These are phyloP conservation scores for Diabrotica balteata DNA, from an alignment of 2,888 invertebrate species.

Conservation along the genomic window DNA sequence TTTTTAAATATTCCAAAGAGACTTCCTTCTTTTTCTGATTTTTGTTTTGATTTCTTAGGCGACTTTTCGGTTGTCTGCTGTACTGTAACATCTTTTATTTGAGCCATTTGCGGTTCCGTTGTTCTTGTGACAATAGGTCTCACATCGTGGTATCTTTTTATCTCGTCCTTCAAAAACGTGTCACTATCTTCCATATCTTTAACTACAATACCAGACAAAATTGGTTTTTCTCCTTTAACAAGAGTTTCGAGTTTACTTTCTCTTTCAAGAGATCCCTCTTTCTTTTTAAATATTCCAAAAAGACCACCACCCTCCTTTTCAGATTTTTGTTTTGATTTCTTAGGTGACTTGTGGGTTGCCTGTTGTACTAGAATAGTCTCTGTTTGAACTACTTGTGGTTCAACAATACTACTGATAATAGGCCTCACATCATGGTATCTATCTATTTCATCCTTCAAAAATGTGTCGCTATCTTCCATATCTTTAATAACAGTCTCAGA, in stretches of 20 bases:
- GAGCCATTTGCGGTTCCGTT: no score
- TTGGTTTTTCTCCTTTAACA: no score
- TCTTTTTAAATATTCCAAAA: constrained; percentile 32
- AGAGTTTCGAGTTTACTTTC: no score
- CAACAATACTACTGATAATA: background rate
- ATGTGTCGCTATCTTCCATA: constrained; percentile 27
- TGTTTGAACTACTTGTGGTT: background rate
- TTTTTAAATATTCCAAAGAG: constrained; percentile 40
- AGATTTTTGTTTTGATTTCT: constrained; percentile 7
- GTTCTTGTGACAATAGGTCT: no score
- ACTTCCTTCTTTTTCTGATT: constrained; percentile 12
- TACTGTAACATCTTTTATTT: no score
- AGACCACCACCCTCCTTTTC: constrained; percentile 27
- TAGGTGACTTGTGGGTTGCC: background rate
- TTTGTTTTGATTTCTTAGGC: constrained; percentile 9
- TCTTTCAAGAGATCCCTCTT: constrained; percentile 1
- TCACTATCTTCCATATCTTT: no score
- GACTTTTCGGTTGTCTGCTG: background rate
- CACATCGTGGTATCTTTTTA: no score
- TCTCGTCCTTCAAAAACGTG: no score
- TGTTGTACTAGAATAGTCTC: background rate
- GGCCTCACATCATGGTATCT: constrained; percentile 40
- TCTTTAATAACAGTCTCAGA: background rate
- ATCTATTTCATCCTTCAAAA: constrained; percentile 32
- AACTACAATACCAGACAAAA: no score